Base-by-base conservation (phyloP, 2,113 vertebrate species). In the Pluvianellus socialis region DNA sequence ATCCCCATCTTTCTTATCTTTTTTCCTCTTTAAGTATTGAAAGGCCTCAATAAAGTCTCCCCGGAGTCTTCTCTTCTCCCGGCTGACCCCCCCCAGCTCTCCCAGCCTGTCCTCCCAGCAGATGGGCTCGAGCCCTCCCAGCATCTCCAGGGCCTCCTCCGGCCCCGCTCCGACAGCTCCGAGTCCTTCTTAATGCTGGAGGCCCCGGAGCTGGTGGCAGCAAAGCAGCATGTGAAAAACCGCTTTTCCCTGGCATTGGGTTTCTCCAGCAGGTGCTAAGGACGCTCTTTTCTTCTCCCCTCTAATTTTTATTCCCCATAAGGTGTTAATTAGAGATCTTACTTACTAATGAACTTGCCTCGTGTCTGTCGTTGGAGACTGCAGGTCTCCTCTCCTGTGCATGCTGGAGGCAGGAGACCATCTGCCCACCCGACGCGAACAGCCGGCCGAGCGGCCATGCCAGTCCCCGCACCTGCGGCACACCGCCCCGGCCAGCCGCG, bases 381-480 rank as follows among this genome's bases (percentile, higher is more conserved):
- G n/a, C 44, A 8, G 63, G 52, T 72, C 30, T 76, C 19, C 35
- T 4, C 6, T 30, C 19, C 30, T 7, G 21, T 6, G 27, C 19
- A 9, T 72, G 65, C 61, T 76, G 7, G 65, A 52, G 52, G 94
- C 73, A n/a, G 59, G 61, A 20, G 28, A 19, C 80, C 66, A 53
- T 86, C 76, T 71, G 89, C 53, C 80, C 47, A 2, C 35, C 30
- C 27, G 5, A 19, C 4, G 30, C 6, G 30, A 35, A 38, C 63
- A 40, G 47, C 81, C 8, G 28, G 28, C 24, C 4, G 3, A 4
- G 22, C 11, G 7, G 4, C 30, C 2, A 0, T n/a, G 15, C 40
- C 40, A 11, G 42, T 52, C 62, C 35, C 24, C n/a, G 45, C 50
- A 30, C 61, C 47, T 50, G 50, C 62, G 12, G 47, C 47, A 49